Conservation (phyloP, 2,113 vertebrate genomes). For the Bubo scandiacus region DNA sequence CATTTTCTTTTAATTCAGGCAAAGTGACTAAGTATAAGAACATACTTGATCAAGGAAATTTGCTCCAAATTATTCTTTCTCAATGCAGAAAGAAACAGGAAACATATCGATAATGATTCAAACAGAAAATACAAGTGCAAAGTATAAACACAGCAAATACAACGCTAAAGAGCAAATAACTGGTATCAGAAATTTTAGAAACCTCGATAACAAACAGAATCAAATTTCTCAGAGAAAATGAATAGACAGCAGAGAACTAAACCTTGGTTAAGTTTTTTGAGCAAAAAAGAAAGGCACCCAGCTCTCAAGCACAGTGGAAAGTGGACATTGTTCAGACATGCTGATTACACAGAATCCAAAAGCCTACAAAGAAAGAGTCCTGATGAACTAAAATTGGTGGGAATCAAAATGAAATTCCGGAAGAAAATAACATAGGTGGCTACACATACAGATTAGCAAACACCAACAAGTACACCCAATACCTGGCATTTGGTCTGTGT, state of each 20-base stretch:
- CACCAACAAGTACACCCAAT: neutral
- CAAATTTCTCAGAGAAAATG: neutral
- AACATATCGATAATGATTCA: neutral
- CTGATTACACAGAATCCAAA: neutral
- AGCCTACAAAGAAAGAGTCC: neutral
- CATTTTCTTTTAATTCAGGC: neutral
- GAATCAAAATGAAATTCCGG: neutral
- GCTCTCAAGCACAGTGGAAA: neutral
- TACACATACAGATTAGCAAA: neutral
- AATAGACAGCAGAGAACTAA: neutral
- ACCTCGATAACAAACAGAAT: neutral
- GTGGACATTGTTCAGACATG: accelerated
- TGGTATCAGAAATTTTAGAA: neutral
- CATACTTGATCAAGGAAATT: neutral
- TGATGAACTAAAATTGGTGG: neutral
- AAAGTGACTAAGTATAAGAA: neutral
- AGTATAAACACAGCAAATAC: neutral
- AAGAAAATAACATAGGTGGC: neutral
- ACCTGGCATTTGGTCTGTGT: neutral
- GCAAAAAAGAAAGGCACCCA: neutral
- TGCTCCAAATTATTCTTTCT: neutral
- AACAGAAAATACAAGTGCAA: neutral
- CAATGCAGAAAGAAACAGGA: neutral
- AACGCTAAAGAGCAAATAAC: neutral
- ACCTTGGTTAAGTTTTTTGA: neutral